Conservation (phyloP, 2,797 vertebrate genomes). For the Sitta carolinensis region DNA sequence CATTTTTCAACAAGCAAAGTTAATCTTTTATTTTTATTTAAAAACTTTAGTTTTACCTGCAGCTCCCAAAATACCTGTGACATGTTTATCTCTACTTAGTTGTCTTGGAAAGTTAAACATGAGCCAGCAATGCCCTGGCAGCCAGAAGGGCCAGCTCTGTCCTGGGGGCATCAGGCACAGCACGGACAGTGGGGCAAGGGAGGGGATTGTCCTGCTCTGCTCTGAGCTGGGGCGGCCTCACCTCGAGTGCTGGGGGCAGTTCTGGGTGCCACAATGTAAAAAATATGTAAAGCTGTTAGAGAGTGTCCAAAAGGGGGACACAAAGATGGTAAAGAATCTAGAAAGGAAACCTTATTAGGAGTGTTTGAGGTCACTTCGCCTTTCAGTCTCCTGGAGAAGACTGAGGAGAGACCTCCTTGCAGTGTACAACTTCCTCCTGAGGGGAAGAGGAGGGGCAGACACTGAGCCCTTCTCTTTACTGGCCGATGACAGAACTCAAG, state of each 20-base stretch:
- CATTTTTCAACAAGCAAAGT: not conserved
- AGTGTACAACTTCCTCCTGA: not conserved
- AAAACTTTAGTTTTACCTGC: not conserved
- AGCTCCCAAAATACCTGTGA: not conserved
- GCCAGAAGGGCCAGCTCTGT: accelerated
- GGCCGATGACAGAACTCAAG: not conserved
- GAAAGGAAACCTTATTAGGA: not conserved
- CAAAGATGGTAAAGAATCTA: not conserved
- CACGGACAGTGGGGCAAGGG: accelerated
- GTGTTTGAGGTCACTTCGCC: not conserved
- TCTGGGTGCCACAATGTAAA: no score
- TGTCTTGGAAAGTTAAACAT: not conserved
- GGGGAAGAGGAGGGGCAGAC: not conserved
- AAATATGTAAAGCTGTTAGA: not conserved
- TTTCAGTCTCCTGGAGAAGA: not conserved
- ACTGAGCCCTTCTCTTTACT: not conserved
- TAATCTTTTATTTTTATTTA: no score
- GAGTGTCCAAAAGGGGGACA: not conserved
- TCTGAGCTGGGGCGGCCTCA: accelerated
- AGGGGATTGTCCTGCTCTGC: not conserved
- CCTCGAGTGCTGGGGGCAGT: accelerated
- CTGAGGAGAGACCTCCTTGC: not conserved
- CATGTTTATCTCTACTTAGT: not conserved
- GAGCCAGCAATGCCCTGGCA: not conserved
- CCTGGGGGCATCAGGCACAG: accelerated